Evolutionary conservation across 2,797 vertebrate genomes (phyloP).

Genomic region (Artibeus lituratus): DNA sequence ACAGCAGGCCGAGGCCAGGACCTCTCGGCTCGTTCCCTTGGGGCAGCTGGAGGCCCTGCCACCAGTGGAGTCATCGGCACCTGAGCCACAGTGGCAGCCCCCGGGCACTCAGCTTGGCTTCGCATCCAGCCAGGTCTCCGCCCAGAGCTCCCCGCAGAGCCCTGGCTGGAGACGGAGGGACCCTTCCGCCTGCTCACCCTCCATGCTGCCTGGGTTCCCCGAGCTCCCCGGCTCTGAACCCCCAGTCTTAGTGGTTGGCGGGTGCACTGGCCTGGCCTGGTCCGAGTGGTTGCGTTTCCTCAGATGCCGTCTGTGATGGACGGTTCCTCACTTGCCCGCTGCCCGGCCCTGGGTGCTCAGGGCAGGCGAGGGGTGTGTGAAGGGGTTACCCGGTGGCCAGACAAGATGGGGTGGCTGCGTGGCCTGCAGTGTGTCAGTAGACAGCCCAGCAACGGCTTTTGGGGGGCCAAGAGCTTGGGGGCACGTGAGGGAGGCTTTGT

Average conservation of each 20-base stretch:
- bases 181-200: fast-evolving
- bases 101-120: background rate
- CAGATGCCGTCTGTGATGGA: background rate
- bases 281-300: background rate
- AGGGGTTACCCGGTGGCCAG: background rate
- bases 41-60: fast-evolving
- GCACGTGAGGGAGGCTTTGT: fast-evolving
- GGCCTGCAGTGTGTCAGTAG: background rate
- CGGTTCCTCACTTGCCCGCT: fast-evolving
- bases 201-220: background rate
- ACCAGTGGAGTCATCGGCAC: background rate
- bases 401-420: background rate
- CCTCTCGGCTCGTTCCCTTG: fast-evolving
- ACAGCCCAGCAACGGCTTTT: background rate
- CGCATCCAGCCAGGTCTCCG: background rate
- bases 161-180: background rate
- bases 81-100: background rate
- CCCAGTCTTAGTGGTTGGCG: background rate
- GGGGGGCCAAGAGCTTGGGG: background rate
- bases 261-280: background rate
- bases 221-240: background rate
- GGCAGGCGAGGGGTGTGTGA: background rate
- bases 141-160: background rate
- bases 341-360: too few species aligned
- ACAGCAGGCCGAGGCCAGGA: too few species aligned